phyloP scores from a whole-genome alignment of 2,113 vertebrate genomes.

The Hystrix brachyura region DNA sequence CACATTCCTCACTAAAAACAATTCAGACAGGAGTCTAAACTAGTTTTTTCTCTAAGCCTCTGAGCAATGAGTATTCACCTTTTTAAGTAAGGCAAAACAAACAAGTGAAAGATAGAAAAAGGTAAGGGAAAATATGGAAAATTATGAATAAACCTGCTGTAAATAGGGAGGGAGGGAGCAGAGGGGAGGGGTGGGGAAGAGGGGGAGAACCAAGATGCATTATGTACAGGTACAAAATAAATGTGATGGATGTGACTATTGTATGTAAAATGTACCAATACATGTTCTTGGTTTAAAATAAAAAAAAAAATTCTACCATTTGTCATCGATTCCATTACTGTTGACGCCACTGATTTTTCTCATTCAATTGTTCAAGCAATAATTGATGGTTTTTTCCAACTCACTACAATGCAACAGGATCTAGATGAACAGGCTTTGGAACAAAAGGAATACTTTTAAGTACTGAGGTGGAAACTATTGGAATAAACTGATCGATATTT shows the following conservation, averaged over 20 bases:
- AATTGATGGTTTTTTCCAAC: background rate
- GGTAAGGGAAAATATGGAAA: too few relatives aligned
- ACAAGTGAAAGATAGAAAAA: too few relatives aligned
- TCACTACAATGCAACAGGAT: too few relatives aligned
- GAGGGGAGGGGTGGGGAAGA: too few relatives aligned
- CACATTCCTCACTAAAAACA: background rate
- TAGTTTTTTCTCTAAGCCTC: background rate
- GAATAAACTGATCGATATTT: too few relatives aligned
- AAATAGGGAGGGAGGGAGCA: too few relatives aligned
- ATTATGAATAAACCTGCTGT: too few relatives aligned
- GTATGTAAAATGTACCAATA: too few relatives aligned
- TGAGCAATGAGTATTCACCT: background rate
- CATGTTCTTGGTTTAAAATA: too few relatives aligned
- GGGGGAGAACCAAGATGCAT: too few relatives aligned
- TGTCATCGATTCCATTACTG: background rate
- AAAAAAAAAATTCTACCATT: background rate
- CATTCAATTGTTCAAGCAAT: background rate
- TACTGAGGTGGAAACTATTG: rapidly evolving
- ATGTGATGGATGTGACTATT: too few relatives aligned
- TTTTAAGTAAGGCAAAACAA: background rate
- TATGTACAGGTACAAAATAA: too few relatives aligned
- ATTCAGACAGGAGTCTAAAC: rapidly evolving
- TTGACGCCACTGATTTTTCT: background rate
- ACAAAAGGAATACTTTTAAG: background rate
- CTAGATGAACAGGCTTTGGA: background rate